phyloP scores from a whole-genome alignment of 2,888 invertebrate species.

The Nomada lathburiana region DNA sequence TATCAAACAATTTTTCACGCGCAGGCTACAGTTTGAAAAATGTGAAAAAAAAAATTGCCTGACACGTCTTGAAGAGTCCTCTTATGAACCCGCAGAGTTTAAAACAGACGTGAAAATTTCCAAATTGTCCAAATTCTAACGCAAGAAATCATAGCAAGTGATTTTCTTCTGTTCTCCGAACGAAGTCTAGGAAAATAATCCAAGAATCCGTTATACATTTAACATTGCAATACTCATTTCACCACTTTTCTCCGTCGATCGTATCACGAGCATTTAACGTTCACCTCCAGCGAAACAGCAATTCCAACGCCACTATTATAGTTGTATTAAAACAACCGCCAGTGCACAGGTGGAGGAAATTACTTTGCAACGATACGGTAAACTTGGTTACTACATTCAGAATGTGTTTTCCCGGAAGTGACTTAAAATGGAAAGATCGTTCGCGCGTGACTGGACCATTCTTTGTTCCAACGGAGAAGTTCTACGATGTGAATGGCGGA shows the following conservation, averaged over 20 bases:
- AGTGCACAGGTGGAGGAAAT: conserved; percentile 1
- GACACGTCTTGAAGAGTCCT: no score
- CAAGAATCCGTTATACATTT: conserved; percentile 14
- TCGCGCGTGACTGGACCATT: conserved; percentile 32
- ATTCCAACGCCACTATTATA: background rate
- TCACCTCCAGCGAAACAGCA: conserved; percentile 2
- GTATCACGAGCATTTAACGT: conserved; percentile 20
- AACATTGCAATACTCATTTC: conserved; percentile 19
- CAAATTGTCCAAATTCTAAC: no score
- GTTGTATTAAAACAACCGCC: background rate
- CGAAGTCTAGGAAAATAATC: conserved; percentile 4
- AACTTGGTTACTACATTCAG: background rate
- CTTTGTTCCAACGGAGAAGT: conserved; percentile 28
- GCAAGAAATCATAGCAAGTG: no score
- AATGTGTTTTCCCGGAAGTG: conserved; percentile 43
- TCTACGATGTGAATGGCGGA: conserved; percentile 1
- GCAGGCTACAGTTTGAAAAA: no score
- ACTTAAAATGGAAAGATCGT: conserved; percentile 21
- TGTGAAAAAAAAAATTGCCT: no score
- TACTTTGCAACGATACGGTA: background rate
- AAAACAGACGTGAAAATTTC: no score
- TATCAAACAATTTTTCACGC: no score
- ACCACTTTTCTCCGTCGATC: background rate
- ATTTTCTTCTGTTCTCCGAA: no score
- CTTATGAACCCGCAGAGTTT: no score